These are phyloP conservation scores for Cataglyphis cursor DNA, from an alignment of 2,888 invertebrate genomes.

Conservation along the genomic window DNA sequence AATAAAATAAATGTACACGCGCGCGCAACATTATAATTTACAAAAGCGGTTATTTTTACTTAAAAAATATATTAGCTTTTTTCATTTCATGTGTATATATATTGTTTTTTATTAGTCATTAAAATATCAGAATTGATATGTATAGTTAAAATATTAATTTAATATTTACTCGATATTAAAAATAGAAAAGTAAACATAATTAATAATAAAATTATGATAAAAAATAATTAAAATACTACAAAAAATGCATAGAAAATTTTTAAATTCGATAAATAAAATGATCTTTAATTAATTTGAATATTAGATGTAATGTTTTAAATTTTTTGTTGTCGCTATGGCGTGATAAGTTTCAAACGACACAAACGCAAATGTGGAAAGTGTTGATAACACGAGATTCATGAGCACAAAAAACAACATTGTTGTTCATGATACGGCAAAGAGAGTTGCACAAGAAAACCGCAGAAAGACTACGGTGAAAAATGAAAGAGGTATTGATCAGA, in stretches of 20 bases:
- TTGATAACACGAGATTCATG: slow-evolving; percentile 13
- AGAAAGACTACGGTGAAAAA: slow-evolving; percentile 34
- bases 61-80: too few relatives aligned
- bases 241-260: background rate
- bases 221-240: background rate
- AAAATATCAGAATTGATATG: background rate
- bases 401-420: background rate
- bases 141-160: background rate
- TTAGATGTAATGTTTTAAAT: background rate
- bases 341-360: background rate
- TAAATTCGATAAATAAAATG: background rate
- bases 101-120: background rate
- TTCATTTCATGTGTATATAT: too few relatives aligned
- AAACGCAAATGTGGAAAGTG: slow-evolving; percentile 18
- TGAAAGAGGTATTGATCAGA: slow-evolving; percentile 62
- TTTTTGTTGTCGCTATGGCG: background rate
- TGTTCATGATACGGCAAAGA: background rate
- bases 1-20: background rate
- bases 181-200: background rate
- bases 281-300: background rate
- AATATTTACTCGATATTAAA: background rate
- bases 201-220: background rate
- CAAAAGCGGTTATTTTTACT: background rate
- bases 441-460: background rate
- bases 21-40: background rate